phyloP scores from a whole-genome alignment of 2,888 invertebrate species.

The Sphaerophoria taeniata region DNA sequence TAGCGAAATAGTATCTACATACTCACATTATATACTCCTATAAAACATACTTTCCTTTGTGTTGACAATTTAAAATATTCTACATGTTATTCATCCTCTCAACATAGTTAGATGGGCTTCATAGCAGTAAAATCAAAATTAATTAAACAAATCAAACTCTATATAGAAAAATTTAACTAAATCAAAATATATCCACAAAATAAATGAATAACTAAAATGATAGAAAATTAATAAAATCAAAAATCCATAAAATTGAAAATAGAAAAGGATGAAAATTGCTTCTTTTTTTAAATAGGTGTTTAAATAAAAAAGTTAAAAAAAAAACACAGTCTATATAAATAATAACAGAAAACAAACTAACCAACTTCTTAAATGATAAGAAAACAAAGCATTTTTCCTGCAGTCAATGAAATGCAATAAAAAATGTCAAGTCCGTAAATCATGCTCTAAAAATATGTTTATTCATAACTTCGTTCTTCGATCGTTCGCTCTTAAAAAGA shows the following conservation, averaged over 20 bases:
- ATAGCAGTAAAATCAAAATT: constrained; percentile 82
- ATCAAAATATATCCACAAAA: constrained; percentile 46
- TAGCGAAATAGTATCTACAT: constrained; percentile 36
- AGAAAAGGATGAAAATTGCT: constrained; percentile 32
- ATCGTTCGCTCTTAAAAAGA: constrained; percentile 46
- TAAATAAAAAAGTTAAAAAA: constrained; percentile 58
- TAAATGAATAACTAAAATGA: constrained; percentile 21
- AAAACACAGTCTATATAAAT: constrained; percentile 46
- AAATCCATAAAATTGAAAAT: constrained; percentile 49
- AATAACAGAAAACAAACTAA: constrained; percentile 31
- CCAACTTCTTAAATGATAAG: neutral
- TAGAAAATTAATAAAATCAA: constrained; percentile 51
- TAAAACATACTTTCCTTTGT: constrained; percentile 32
- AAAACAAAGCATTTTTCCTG: neutral
- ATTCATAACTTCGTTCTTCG: constrained; percentile 66
- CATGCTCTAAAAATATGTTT: constrained; percentile 69
- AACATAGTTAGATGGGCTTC: constrained; percentile 79
- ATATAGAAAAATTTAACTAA: constrained; percentile 48
- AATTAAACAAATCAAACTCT: constrained; percentile 69
- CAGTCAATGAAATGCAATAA: constrained; percentile 5
- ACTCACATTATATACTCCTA: constrained; percentile 21
- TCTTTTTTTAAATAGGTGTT: constrained; percentile 44
- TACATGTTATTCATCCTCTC: constrained; percentile 65
- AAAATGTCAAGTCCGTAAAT: constrained; percentile 29
- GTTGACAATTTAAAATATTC: constrained; percentile 16